phyloP scores from a whole-genome alignment of 92 coral and sea anemone species.

The Scolanthus callimorphus region DNA sequence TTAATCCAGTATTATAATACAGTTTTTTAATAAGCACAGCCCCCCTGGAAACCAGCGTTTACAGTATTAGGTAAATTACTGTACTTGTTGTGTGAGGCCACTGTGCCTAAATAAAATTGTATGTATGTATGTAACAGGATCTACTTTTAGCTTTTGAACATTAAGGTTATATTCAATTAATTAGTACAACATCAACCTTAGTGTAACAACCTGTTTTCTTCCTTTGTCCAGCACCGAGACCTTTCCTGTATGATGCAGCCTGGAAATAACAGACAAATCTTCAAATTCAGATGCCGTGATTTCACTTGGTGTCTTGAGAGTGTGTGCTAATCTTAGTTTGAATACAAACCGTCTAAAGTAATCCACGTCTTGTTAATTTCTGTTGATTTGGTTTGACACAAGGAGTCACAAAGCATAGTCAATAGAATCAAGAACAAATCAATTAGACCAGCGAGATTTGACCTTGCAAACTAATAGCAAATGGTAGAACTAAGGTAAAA shows the following conservation, averaged over 20 bases:
- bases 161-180: background rate
- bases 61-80: too few relatives aligned
- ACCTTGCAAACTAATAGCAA: background rate
- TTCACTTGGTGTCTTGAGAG: slow-evolving; percentile 2
- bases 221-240: slow-evolving; percentile 87
- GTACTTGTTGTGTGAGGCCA: too few relatives aligned
- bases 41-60: too few relatives aligned
- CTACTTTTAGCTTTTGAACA: too few relatives aligned
- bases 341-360: slow-evolving; percentile 3
- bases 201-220: slow-evolving; percentile 92
- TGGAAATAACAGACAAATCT: background rate
- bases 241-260: slow-evolving; percentile 98
- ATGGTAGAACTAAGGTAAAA: too few relatives aligned
- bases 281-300: background rate
- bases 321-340: slow-evolving; percentile 1
- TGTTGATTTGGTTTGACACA: slow-evolving; percentile 6
- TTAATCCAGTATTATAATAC: too few relatives aligned
- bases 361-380: slow-evolving; percentile 1
- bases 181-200: background rate
- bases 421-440: slow-evolving; percentile 13
- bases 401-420: too few relatives aligned
- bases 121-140: too few relatives aligned
- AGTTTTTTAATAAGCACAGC: too few relatives aligned
- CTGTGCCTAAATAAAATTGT: too few relatives aligned
- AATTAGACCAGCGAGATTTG: slow-evolving; percentile 1